These are phyloP conservation scores for Epinephelus fuscoguttatus DNA, from an alignment of 2,113 vertebrate species.

Conservation along the genomic window DNA sequence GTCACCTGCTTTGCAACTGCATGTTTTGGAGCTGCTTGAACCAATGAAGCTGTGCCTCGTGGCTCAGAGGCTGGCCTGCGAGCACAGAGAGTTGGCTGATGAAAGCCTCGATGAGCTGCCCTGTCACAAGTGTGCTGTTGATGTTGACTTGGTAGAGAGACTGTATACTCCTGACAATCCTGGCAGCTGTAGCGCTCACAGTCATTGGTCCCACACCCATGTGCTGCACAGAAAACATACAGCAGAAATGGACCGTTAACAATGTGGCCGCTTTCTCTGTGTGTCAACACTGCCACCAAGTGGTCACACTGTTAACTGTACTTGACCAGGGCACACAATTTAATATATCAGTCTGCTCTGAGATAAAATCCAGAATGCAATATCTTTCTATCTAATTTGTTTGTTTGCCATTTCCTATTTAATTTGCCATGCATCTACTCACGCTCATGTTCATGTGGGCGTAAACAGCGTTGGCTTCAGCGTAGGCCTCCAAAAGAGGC, in stretches of 20 bases:
- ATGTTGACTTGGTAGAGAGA: constrained; percentile 66
- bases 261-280: constrained; percentile 4
- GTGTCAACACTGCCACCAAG: constrained; percentile 78
- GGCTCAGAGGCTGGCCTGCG: constrained; percentile 45
- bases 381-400: neutral
- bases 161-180: constrained; percentile 67
- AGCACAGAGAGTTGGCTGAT: constrained; percentile 32
- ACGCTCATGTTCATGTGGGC: constrained; percentile 68
- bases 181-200: constrained; percentile 61
- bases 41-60: constrained; percentile 57
- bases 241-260: constrained; percentile 27
- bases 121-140: constrained; percentile 43
- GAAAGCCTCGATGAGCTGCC: constrained; percentile 60
- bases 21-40: constrained; percentile 55
- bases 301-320: constrained; percentile 51
- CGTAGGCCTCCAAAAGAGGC: constrained; percentile 61
- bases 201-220: constrained; percentile 51
- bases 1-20: constrained; percentile 76
- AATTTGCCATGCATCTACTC: constrained; percentile 47
- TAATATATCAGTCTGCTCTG: neutral
- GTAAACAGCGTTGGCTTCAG: neutral
- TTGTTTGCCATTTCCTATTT: neutral
- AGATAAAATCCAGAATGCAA: neutral
- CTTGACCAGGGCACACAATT: neutral
- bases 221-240: constrained; percentile 64